Percentiles rank a stretch among this genome's conserved stretches.
Conservation (phyloP, 2,797 vertebrate genomes). For the Parauchenoglanis punctatus region DNA sequence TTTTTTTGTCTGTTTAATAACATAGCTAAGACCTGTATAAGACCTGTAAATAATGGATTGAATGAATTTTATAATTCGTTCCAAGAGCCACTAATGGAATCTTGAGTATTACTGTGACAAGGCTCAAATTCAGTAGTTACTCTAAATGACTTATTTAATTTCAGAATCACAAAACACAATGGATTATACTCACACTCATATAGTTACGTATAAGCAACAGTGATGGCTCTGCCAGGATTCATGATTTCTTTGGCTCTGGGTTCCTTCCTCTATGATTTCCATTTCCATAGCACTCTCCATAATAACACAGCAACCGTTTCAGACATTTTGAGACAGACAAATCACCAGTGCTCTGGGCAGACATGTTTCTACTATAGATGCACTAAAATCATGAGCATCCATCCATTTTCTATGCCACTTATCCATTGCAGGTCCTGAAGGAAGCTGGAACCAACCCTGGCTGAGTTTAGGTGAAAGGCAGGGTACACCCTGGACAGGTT, state of each 20-base stretch:
- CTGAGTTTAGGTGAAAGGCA: no score
- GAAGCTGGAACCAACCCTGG: no score
- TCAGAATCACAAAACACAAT: neutral
- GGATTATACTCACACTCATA: neutral
- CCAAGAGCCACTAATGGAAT: neutral
- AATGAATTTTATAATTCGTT: neutral
- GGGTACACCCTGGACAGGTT: no score
- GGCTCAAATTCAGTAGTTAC: neutral
- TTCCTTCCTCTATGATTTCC: neutral
- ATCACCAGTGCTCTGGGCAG: no score
- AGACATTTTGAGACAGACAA: no score
- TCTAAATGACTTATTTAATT: neutral
- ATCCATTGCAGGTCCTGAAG: no score
- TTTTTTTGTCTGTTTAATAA: neutral
- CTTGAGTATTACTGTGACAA: neutral
- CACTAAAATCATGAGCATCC: no score
- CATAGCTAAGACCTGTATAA: no score
- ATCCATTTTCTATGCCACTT: no score
- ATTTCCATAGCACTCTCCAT: neutral
- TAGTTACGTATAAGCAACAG: neutral
- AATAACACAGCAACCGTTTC: neutral
- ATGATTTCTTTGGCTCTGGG: neutral
- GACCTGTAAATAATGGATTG: neutral
- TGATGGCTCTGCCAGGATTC: neutral
- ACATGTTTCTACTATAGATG: no score